Base-by-base conservation (phyloP, 1,140 invertebrate genomes). In the Drosophila burlai region DNA sequence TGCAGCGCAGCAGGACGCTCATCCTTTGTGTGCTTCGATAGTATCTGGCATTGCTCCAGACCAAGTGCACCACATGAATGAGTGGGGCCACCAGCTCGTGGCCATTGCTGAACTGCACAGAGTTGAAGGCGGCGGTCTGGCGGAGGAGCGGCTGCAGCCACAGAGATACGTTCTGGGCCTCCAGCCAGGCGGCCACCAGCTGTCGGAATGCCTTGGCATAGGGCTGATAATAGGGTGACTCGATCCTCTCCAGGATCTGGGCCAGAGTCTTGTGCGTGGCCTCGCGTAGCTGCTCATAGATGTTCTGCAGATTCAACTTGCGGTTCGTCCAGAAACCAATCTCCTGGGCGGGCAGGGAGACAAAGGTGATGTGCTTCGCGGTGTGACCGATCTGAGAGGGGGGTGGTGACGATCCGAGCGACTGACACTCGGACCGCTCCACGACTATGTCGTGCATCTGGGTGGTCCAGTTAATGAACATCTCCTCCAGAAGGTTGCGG, bases 1-100 rank as follows among this genome's bases (percentile, higher is more conserved):
- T 94, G 92, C 96, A 95, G 89, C 95, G 95, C 11, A 97, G 89
- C 1, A 97, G 92, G 3, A 95, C 95, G 36, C 97, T 95, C 81
- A 97, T 95, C 64, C 95, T 94, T n/a, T 96, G 95, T 3, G 96
- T 96, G 26, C 95, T 96, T 77, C 97, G 96, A 92, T 97, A 98
- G 92, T 97, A 96, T 76, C 95, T 95, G 0, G 97, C 98, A 91
- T 97, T 95, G 4, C 95, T 95, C 97, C 97, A 98, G n/a, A 97
- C 93, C 7, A 98, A 93, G 68, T 97, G 97, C 4, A 98, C 94
- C 40, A 95, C 95, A 78, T 98, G 94, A 13, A 95, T 93, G 87
- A 97, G 92, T 0, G 96, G 95, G 29, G 95, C 94, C 50, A 98
- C 94, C 38, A 95, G 93, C 6, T 93, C 72, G 10, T 59, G 94